phyloP scores from a whole-genome alignment of 2,797 vertebrate species.

The Coracias cyanogaster region DNA sequence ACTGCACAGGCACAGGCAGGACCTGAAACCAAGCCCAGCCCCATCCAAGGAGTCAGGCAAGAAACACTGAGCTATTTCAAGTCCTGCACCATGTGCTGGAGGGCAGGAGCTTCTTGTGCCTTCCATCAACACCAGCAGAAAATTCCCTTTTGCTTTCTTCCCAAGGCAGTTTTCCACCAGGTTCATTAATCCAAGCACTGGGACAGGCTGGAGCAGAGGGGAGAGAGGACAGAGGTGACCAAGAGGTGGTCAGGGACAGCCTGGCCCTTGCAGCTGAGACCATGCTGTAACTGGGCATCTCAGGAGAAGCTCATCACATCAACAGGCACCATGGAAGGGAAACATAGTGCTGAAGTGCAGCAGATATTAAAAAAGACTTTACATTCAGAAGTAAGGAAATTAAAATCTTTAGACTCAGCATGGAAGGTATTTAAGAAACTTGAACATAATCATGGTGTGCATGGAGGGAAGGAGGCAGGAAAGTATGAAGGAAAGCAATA shows the following conservation, averaged over 20 bases:
- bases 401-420: conserved; percentile 36
- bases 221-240: neutral
- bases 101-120: neutral
- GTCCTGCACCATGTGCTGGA: neutral
- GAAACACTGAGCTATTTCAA: neutral
- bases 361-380: conserved; percentile 26
- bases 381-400: conserved; percentile 42
- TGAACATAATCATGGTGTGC: neutral
- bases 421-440: conserved; percentile 37
- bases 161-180: neutral
- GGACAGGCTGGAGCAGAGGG: neutral
- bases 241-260: neutral
- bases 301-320: neutral
- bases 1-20: neutral
- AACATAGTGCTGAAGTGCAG: neutral
- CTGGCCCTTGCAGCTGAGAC: neutral
- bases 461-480: neutral
- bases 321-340: neutral
- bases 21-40: neutral
- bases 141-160: neutral
- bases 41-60: neutral
- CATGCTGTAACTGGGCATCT: accelerated
- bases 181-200: neutral
- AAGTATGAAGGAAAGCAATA: neutral
- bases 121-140: neutral